phyloP scores from a whole-genome alignment of 2,113 vertebrate species.

The Mus spicilegus region DNA sequence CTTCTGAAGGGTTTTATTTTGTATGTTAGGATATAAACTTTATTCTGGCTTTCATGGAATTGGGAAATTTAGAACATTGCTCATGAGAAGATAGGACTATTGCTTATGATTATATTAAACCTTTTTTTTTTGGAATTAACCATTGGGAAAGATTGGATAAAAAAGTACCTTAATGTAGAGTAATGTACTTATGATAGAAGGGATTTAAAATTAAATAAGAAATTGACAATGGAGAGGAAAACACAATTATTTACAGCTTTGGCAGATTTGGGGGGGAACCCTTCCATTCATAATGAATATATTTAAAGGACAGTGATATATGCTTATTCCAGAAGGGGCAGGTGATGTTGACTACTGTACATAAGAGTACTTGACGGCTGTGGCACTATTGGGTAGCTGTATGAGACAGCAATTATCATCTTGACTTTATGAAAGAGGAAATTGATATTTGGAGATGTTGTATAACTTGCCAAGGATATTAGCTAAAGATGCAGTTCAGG shows the following conservation, averaged over 20 bases:
- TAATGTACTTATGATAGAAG: constrained; percentile 22
- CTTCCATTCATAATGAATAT: not conserved
- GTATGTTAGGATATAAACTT: constrained; percentile 19
- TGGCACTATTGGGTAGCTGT: not conserved
- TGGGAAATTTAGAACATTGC: constrained; percentile 42
- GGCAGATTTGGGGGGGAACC: not conserved
- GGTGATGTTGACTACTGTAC: not conserved
- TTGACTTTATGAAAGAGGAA: constrained; percentile 32
- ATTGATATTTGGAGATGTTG: constrained; percentile 41
- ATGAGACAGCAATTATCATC: not conserved
- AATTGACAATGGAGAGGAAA: not conserved
- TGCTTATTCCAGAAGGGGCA: not conserved
- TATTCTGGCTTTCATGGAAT: not conserved
- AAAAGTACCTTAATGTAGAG: constrained; percentile 50
- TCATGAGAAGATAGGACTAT: not conserved
- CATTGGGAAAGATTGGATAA: not conserved
- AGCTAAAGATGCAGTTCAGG: not conserved
- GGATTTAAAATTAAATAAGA: not conserved
- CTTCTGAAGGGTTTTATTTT: constrained; percentile 30
- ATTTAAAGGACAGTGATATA: constrained; percentile 4
- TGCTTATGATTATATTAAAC: not conserved
- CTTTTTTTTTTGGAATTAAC: not conserved
- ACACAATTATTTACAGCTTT: not conserved
- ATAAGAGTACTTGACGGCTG: not conserved
- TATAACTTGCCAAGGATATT: not conserved